These are phyloP conservation scores for Ophion ellenae DNA, from an alignment of 2,888 invertebrate species.

Conservation along the genomic window DNA sequence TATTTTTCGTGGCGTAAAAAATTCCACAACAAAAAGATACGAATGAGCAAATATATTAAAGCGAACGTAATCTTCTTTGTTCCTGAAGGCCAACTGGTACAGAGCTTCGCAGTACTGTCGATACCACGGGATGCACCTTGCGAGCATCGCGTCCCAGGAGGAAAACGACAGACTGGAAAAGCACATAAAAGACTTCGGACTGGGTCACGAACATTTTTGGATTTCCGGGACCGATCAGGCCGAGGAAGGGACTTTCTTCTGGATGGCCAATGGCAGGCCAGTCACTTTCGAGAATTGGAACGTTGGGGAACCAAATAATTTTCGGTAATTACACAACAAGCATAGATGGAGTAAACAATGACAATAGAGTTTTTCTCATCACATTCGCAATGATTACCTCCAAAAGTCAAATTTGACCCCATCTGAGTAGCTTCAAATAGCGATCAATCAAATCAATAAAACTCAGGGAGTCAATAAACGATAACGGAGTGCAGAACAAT, in stretches of 20 bases:
- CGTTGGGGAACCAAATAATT: constrained; percentile 96
- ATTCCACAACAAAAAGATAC: not conserved
- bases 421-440: not conserved
- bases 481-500: not conserved
- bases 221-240: constrained; percentile 96
- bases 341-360: not conserved
- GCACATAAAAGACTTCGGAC: constrained; percentile 94
- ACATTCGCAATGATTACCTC: not conserved
- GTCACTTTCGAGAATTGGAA: constrained; percentile 97
- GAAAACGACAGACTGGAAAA: constrained; percentile 96
- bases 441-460: not conserved
- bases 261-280: constrained; percentile 96
- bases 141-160: constrained; percentile 94
- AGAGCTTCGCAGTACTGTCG: constrained; percentile 96
- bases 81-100: constrained; percentile 94
- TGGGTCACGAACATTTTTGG: constrained; percentile 97
- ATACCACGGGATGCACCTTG: constrained; percentile 96
- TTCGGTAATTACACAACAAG: constrained; percentile 82
- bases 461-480: not conserved
- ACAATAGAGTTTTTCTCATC: not conserved
- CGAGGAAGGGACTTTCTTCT: constrained; percentile 95
- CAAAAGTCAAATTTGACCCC: not conserved
- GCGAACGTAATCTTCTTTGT: not conserved
- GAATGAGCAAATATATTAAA: too few relatives aligned
- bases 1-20: too few relatives aligned